Evolutionary conservation across 2,113 vertebrate genomes (phyloP).

Genomic region (Cromileptes altivelis): DNA sequence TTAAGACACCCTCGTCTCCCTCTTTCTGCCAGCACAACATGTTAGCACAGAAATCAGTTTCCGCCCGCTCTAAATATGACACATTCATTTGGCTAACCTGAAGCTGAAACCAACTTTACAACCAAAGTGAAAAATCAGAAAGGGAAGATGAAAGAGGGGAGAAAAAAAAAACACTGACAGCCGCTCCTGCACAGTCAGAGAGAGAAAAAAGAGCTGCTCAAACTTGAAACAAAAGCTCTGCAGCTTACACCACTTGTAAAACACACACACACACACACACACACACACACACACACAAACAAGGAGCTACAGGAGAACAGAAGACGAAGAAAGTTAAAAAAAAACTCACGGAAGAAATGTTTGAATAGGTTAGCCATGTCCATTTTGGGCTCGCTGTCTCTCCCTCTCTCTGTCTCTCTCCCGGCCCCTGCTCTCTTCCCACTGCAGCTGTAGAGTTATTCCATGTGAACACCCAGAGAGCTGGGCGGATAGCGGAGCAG

Average conservation of each 20-base stretch:
- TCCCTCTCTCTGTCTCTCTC: conserved; percentile 71
- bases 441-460: conserved; percentile 86
- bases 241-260: neutral
- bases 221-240: conserved; percentile 52
- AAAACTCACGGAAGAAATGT: conserved; percentile 91
- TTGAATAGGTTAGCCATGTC: conserved; percentile 92
- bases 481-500: conserved; percentile 73
- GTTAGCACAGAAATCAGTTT: conserved; percentile 61
- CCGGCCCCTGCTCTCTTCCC: conserved; percentile 81
- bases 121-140: conserved; percentile 40
- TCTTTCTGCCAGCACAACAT: conserved; percentile 57
- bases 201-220: conserved; percentile 26
- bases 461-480: conserved; percentile 84
- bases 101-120: conserved; percentile 12
- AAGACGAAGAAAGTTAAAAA: conserved; percentile 59
- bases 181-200: conserved; percentile 16
- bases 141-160: neutral
- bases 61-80: conserved; percentile 31
- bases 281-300: too few species aligned
- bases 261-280: too few species aligned
- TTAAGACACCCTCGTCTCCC: conserved; percentile 45
- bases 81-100: conserved; percentile 26
- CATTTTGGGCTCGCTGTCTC: conserved; percentile 86
- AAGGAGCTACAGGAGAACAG: conserved; percentile 20
- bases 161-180: conserved; percentile 17